Conservation (phyloP, 2,888 invertebrate genomes). For the Drymonia ruficornis region DNA sequence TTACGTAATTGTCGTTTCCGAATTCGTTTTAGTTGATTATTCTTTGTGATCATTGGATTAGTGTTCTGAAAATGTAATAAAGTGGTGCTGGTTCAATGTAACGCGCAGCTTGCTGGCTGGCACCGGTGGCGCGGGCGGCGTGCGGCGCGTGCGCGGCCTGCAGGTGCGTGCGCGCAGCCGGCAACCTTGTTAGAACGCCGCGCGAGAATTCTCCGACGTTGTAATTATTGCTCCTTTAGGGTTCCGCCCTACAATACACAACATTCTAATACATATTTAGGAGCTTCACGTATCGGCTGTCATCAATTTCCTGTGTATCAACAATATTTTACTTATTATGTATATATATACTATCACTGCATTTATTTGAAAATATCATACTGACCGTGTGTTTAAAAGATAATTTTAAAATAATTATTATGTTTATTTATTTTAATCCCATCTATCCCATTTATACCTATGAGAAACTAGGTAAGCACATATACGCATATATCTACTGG, state of each 20-base stretch:
- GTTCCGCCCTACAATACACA: constrained; percentile 40
- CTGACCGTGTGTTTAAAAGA: not conserved
- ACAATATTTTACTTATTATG: no score
- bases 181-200: constrained; percentile 59
- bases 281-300: constrained; percentile 31
- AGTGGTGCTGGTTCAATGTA: not conserved
- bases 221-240: constrained; percentile 64
- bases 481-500: no score
- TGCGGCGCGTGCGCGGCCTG: constrained; percentile 44
- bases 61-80: not conserved
- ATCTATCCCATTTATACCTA: no score
- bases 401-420: no score
- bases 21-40: not conserved
- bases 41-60: not conserved
- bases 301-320: constrained; percentile 9
- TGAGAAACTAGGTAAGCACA: no score
- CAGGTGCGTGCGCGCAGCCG: constrained; percentile 78
- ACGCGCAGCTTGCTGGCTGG: constrained; percentile 1
- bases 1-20: not conserved
- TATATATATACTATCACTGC: no score
- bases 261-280: constrained; percentile 37
- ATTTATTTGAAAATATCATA: not conserved
- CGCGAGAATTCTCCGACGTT: constrained; percentile 64
- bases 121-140: constrained; percentile 9
- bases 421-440: no score